Percentiles rank a stretch among this genome's conserved stretches.
Conservation (phyloP, 2,888 invertebrate genomes). For the Amiota minor region DNA sequence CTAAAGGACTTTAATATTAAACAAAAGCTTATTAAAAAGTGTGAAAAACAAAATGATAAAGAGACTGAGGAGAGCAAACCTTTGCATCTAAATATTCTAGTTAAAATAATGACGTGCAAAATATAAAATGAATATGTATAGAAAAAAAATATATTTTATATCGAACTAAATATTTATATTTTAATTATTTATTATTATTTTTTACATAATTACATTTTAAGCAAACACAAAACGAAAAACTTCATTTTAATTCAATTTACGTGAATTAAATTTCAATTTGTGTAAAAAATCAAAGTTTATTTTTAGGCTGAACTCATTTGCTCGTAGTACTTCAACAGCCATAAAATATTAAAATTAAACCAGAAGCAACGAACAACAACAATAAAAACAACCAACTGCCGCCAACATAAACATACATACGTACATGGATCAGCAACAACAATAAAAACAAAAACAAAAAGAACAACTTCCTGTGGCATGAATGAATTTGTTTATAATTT, state of each 20-base stretch:
- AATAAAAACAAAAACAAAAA: conserved; percentile 15
- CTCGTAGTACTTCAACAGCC: neutral
- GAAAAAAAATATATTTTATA: conserved; percentile 10
- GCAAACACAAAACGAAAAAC: no score
- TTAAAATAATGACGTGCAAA: neutral
- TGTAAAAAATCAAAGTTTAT: neutral
- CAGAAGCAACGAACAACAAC: neutral
- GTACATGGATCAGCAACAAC: conserved; percentile 19
- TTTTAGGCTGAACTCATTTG: neutral
- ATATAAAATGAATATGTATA: no score
- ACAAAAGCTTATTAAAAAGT: neutral
- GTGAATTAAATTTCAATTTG: neutral
- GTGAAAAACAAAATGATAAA: no score
- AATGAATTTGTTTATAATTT: conserved; percentile 57
- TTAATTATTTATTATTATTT: conserved; percentile 20
- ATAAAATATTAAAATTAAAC: neutral
- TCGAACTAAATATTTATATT: neutral
- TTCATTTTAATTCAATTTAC: conserved; percentile 3
- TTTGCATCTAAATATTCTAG: neutral
- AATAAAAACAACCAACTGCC: neutral
- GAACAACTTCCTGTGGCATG: conserved; percentile 27
- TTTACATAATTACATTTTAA: neutral
- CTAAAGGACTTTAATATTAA: conserved; percentile 2
- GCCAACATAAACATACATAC: conserved; percentile 1
- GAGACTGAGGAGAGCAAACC: neutral